Conservation (phyloP, 2,888 invertebrate genomes). For the Lacanobia oleracea region DNA sequence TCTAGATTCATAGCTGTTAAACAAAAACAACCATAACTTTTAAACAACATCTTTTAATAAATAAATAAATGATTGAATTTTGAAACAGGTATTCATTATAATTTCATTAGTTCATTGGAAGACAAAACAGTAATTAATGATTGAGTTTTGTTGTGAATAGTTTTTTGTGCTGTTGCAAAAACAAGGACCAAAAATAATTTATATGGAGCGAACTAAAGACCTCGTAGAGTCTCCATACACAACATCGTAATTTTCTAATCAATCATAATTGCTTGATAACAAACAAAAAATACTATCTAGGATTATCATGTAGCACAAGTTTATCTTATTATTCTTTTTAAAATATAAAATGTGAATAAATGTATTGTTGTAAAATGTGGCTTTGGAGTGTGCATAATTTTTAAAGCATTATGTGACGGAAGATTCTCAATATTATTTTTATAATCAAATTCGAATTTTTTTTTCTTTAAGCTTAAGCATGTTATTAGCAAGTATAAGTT, state of each 20-base stretch:
- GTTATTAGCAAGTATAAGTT: constrained; percentile 30
- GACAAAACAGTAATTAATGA: too few species aligned
- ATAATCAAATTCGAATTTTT: background rate
- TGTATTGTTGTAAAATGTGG: constrained; percentile 2
- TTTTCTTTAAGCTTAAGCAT: constrained; percentile 26
- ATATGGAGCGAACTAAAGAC: background rate
- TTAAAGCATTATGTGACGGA: constrained; percentile 10
- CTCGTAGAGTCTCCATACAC: background rate
- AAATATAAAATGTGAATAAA: constrained; percentile 11
- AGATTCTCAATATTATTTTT: constrained; percentile 26
- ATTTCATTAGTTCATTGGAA: too few species aligned
- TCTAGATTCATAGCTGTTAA: background rate
- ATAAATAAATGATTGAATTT: background rate
- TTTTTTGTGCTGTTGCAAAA: background rate
- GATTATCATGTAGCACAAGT: constrained; percentile 37
- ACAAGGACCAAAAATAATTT: background rate
- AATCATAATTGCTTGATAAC: constrained; percentile 14
- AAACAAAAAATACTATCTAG: constrained; percentile 9
- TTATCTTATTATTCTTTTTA: constrained; percentile 16
- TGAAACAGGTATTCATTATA: background rate
- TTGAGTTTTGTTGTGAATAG: background rate
- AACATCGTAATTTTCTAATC: constrained; percentile 7
- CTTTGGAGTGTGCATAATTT: background rate
- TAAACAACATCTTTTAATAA: too few species aligned
- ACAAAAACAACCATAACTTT: background rate